Base-by-base conservation (phyloP, 2,888 invertebrate species). In the Sisyra terminalis region DNA sequence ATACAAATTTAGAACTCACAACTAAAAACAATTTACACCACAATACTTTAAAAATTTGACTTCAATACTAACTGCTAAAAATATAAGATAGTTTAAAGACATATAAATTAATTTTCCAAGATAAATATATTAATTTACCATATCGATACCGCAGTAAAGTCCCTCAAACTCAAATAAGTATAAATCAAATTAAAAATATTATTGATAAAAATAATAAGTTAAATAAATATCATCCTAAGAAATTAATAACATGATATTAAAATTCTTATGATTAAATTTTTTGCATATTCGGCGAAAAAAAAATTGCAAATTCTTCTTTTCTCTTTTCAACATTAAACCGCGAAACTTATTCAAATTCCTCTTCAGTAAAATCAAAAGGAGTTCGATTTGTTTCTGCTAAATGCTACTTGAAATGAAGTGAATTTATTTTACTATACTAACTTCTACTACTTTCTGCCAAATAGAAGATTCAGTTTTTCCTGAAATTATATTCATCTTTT, bases 251-350 rank as follows among this genome's bases (percentile, higher is more conserved):
- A n/a, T n/a, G n/a, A n/a, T 69, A 71, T 69, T 53, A 75, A 56
- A 56, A 73, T 63, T 37, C 75, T 73, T 56, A 76, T 74, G 70
- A 75, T 76, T 65, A 76, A 68, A 71, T 76, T 77, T 60, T 68
- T 76, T 0, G 70, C 63, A 70, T 78, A 78, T 51, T 78, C 77
- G 29, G 74, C 70, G 57, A 78, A 68, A 74, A 79, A 79, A 72
- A 79, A 62, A 79, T 69, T 43, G 74, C 73, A 76, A 81, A 79
- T 8, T 72, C 69, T 0, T 75, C 73, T 53, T 73, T 71, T 66
- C 75, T 71, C 69, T 78, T 82, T 48, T 84, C 82, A 50, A 78
- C 64, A 73, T 83, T 83, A 78, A 81, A 83, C 0, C 82, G 81
- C 2, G 78, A 81, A 50, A 83, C 79, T 61, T 83, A 69, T 50